phyloP scores from a whole-genome alignment of 1,140 invertebrate genomes.

The Pristionchus pacificus region DNA sequence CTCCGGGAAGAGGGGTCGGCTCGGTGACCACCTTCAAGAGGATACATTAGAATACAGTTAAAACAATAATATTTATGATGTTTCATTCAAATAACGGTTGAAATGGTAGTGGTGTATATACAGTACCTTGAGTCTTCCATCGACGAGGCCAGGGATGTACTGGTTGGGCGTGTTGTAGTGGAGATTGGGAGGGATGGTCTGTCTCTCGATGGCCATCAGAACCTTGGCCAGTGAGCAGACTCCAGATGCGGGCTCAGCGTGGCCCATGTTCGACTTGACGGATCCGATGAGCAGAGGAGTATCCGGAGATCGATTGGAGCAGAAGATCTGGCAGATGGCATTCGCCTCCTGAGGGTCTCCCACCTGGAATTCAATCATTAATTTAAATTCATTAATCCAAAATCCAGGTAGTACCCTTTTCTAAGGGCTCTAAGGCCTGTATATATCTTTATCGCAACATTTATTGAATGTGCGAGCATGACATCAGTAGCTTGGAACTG shows the following conservation, averaged over 20 bases:
- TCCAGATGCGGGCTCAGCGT: constrained; percentile 88
- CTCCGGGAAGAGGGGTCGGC: constrained; percentile 75
- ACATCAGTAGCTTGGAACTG: background rate
- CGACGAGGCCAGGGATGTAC: constrained; percentile 78
- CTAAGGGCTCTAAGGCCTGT: too few relatives aligned
- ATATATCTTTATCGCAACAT: too few relatives aligned
- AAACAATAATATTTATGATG: too few relatives aligned
- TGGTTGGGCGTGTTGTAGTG: constrained; percentile 81
- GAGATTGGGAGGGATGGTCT: constrained; percentile 80
- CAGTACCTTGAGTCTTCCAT: constrained; percentile 73
- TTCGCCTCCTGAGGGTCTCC: constrained; percentile 94
- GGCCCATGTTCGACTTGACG: constrained; percentile 96
- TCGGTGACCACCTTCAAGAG: constrained; percentile 70
- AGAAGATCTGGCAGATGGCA: constrained; percentile 84
- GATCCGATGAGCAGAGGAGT: constrained; percentile 81
- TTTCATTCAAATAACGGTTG: too few relatives aligned
- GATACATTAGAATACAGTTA: background rate
- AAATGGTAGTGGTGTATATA: too few relatives aligned
- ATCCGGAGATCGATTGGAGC: constrained; percentile 65
- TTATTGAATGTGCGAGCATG: too few relatives aligned
- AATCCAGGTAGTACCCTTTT: too few relatives aligned
- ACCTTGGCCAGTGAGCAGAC: constrained; percentile 59
- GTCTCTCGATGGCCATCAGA: constrained; percentile 76
- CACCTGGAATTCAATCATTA: too few relatives aligned
- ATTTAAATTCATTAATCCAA: too few relatives aligned